phyloP scores from a whole-genome alignment of 2,888 invertebrate species.

The Papilio elwesi region DNA sequence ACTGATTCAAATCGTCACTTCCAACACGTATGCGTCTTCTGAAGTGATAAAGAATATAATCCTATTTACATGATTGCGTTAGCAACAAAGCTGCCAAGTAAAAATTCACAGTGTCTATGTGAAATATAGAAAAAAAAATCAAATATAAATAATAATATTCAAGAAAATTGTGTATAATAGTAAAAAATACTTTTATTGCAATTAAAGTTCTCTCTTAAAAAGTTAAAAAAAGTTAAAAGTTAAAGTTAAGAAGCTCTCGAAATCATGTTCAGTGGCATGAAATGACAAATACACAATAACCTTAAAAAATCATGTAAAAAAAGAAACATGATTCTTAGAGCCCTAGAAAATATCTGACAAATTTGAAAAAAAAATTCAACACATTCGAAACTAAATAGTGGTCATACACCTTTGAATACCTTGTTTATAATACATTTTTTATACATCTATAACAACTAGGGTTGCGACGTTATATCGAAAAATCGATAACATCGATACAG shows the following conservation, averaged over 20 bases:
- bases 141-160: neutral
- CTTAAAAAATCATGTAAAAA: constrained; percentile 23
- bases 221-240: too few species aligned
- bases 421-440: constrained; percentile 40
- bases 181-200: constrained; percentile 14
- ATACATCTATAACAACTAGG: constrained; percentile 37
- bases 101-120: constrained; percentile 3
- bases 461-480: constrained; percentile 10
- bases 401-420: constrained; percentile 26
- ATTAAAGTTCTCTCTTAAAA: too few species aligned
- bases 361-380: constrained; percentile 16
- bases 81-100: constrained; percentile 28
- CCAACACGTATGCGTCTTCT: constrained; percentile 5
- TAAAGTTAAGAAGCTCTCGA: constrained; percentile 40
- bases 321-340: constrained; percentile 39
- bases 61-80: neutral
- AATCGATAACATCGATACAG: neutral
- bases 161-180: neutral
- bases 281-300: constrained; percentile 29
- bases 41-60: constrained; percentile 1
- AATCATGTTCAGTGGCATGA: constrained; percentile 42
- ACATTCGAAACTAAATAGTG: constrained; percentile 23
- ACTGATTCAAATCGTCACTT: constrained; percentile 17
- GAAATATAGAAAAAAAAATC: constrained; percentile 8
- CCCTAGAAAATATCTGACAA: constrained; percentile 15